Percentiles rank a stretch among this genome's conserved stretches.
Evolutionary conservation across 2,797 vertebrate species (phyloP).

Genomic region (Spheniscus humboldti): DNA sequence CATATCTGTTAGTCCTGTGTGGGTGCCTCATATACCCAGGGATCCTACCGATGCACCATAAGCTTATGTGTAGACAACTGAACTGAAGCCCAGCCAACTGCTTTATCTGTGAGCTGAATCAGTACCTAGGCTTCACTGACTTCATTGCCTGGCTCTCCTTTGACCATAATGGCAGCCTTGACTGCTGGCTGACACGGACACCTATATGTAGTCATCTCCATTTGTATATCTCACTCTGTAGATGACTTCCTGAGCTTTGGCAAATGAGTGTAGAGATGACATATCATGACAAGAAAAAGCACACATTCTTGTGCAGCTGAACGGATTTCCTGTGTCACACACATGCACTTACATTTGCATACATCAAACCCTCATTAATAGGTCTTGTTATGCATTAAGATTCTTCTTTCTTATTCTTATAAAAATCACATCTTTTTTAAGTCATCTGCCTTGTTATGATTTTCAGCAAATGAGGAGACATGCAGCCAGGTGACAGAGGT

Average conservation of each 20-base stretch:
- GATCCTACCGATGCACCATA: fast-evolving
- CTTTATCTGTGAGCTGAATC: not conserved
- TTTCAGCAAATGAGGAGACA: not conserved
- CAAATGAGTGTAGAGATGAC: not conserved
- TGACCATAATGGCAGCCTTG: not conserved
- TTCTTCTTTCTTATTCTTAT: not conserved
- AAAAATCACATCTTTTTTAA: not conserved
- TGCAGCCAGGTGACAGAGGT: not conserved
- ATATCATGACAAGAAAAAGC: not conserved
- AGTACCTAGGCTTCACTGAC: not conserved
- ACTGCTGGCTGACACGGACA: not conserved
- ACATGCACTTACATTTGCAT: not conserved
- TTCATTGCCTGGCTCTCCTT: not conserved
- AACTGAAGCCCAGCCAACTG: not conserved
- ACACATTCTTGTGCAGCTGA: not conserved
- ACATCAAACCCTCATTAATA: not conserved
- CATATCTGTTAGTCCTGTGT: not conserved
- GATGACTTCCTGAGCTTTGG: not conserved
- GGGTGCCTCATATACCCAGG: not conserved
- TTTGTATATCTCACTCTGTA: not conserved
- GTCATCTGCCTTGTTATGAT: not conserved
- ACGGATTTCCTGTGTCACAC: not conserved
- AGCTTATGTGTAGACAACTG: not conserved
- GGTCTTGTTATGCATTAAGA: not conserved
- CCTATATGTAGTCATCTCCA: not conserved